Conservation (phyloP, 1,140 invertebrate species). For the Bradynema listronoti region DNA sequence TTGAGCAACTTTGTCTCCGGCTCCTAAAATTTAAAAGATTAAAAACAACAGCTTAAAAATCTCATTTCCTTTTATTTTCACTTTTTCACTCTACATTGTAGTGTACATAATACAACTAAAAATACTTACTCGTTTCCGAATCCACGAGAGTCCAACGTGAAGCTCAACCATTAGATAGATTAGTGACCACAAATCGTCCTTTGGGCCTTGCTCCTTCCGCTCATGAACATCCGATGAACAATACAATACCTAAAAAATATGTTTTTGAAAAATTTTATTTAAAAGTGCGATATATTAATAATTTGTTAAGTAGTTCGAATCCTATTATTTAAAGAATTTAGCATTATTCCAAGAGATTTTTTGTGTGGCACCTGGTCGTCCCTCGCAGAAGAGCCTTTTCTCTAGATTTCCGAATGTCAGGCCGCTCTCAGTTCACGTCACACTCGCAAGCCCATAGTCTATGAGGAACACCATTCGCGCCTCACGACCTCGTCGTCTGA, state of each 20-base stretch:
- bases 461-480: slow-evolving; percentile 43
- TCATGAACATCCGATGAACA: slow-evolving; percentile 43
- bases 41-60: no score
- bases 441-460: slow-evolving; percentile 40
- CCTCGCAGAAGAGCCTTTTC: slow-evolving; percentile 41
- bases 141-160: slow-evolving; percentile 43
- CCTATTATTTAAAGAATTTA: no score
- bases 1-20: no score
- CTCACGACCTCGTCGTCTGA: slow-evolving; percentile 34
- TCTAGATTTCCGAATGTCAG: slow-evolving; percentile 27
- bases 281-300: no score
- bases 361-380: slow-evolving; percentile 20
- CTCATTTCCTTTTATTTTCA: no score
- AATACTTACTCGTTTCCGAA: slow-evolving; percentile 1
- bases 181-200: slow-evolving; percentile 47
- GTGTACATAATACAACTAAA: no score
- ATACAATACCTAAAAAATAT: slow-evolving; percentile 27
- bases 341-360: background rate
- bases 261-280: background rate
- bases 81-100: no score
- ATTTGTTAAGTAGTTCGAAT: no score
- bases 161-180: slow-evolving; percentile 52
- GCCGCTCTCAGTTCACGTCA: background rate
- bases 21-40: no score
- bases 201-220: slow-evolving; percentile 44